phyloP scores from a whole-genome alignment of 2,888 invertebrate species.

The Caenorhabditis sulstoni region DNA sequence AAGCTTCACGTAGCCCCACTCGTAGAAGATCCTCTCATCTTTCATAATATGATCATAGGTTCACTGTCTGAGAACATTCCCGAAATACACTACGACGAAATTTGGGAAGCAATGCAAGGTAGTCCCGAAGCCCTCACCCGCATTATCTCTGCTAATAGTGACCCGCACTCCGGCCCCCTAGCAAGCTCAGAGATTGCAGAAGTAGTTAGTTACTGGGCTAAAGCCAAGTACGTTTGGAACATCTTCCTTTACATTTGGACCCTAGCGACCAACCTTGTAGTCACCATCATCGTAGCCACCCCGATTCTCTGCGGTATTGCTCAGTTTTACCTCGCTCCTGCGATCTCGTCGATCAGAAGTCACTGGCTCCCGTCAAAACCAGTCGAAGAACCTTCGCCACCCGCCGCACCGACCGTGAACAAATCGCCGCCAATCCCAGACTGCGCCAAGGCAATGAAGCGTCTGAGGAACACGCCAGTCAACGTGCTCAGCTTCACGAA shows the following conservation, averaged over 20 bases:
- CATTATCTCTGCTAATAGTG: background rate
- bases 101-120: constrained; percentile 12
- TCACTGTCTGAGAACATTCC: no score
- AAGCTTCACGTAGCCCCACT: background rate
- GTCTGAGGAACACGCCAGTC: no score
- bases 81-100: no score
- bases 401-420: background rate
- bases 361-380: background rate
- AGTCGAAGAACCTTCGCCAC: background rate
- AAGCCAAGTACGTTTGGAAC: no score
- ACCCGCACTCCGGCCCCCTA: constrained; percentile 3
- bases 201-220: no score
- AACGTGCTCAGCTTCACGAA: no score
- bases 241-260: no score
- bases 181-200: no score
- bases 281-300: background rate
- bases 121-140: constrained; percentile 11
- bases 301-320: background rate
- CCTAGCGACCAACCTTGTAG: background rate
- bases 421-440: background rate
- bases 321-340: background rate
- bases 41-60: no score
- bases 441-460: no score
- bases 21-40: constrained; percentile 7
- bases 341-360: no score